Conservation (phyloP, 2,113 vertebrate species). For the Turnix velox region DNA sequence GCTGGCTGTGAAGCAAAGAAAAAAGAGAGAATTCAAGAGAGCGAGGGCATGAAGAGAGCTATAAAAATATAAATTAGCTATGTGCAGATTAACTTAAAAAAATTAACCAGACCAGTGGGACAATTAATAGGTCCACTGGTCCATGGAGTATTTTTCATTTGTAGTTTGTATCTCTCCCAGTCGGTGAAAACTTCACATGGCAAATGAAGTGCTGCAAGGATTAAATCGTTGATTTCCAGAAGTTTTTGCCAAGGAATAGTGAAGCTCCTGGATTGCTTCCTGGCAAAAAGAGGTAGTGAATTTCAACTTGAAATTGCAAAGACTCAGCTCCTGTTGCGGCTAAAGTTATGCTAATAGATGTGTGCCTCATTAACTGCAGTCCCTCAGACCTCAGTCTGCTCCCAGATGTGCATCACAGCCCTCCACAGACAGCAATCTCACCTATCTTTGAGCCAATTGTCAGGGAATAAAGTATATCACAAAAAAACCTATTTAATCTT, state of each 20-base stretch:
- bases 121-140: slow-evolving; percentile 93
- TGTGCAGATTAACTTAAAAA: slow-evolving; percentile 79
- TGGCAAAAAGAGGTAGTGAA: neutral
- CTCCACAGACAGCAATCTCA: neutral
- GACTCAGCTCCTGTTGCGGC: neutral
- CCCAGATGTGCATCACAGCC: neutral
- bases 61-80: slow-evolving; percentile 77
- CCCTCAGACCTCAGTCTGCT: neutral
- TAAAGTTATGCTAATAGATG: neutral
- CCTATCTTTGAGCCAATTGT: neutral
- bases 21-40: slow-evolving; percentile 53
- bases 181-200: slow-evolving; percentile 25
- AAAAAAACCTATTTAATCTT: neutral
- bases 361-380: neutral
- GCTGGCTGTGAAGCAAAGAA: slow-evolving; percentile 62
- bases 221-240: neutral
- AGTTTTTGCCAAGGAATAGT: neutral
- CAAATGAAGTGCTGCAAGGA: neutral
- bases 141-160: slow-evolving; percentile 83
- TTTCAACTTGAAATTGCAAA: neutral
- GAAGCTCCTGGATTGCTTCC: neutral
- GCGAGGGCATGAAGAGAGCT: neutral
- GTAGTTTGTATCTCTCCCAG: slow-evolving; percentile 42
- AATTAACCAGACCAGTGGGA: slow-evolving; percentile 82
- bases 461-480: neutral